These are phyloP conservation scores for Triplophysa bombifrons DNA, from an alignment of 2,797 vertebrate species.

Conservation along the genomic window DNA sequence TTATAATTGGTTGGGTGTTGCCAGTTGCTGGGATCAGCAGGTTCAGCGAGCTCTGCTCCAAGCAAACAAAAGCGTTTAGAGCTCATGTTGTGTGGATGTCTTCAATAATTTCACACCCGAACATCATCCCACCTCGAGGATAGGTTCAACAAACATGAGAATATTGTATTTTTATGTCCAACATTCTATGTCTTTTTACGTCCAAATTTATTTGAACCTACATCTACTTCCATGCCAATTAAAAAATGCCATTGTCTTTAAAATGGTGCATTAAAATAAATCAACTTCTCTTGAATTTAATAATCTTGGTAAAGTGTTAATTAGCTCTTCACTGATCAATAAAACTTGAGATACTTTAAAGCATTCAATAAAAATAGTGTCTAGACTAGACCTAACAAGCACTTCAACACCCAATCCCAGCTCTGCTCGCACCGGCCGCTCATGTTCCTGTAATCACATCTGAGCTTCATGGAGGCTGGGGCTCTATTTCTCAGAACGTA, in stretches of 20 bases:
- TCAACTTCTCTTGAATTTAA: not conserved
- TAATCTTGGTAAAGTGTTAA: not conserved
- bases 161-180: not conserved
- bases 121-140: not conserved
- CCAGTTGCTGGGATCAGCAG: not conserved
- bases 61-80: not conserved
- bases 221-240: no score
- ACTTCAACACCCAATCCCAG: not conserved
- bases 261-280: no score
- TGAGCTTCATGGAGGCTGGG: slow-evolving; percentile 45
- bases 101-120: not conserved
- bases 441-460: no score
- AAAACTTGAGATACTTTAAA: not conserved
- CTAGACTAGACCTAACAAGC: not conserved
- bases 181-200: no score
- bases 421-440: not conserved
- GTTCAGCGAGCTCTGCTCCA: not conserved
- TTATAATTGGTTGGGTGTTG: not conserved
- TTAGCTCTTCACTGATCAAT: not conserved
- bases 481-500: slow-evolving; percentile 59
- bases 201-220: no score
- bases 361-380: not conserved
- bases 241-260: no score
- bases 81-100: not conserved
- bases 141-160: not conserved